Base-by-base conservation (phyloP, 1,140 invertebrate genomes). In the Platyscapa corneri region DNA sequence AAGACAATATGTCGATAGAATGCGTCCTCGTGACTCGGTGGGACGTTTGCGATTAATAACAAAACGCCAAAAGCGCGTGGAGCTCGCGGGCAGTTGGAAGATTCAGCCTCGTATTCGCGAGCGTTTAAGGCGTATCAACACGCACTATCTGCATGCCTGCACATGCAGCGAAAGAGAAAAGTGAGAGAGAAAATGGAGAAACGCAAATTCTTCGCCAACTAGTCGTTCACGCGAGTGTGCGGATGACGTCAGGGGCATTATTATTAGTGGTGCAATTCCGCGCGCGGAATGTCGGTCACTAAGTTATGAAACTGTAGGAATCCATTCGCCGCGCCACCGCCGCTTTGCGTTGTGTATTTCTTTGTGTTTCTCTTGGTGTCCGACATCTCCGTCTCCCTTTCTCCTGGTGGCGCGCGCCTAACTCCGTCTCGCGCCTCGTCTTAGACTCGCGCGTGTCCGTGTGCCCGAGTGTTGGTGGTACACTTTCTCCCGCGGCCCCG, bases 231-330 rank as follows among this genome's bases (percentile, higher is more conserved):
- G 53, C 30, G 56, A 32, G 83, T 39, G 39, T 30, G 30, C 34
- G 16, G 76, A 85, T 91, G 90, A 90, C 88, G 89, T 91, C 90
- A 90, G 87, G 87, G 86, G 75, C 87, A 89, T 90, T 91, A 91
- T 90, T 91, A 90, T 90, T 90, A 88, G 89, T 90, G 90, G 90
- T 90, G 90, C 90, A 90, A 91, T 91, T 90, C 76, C 81, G 82
- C 88, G 88, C 84, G 83, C 87, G 90, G 90, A 90, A 91, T 91
- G 89, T 91, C 89, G 90, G 90, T 89, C 88, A 90, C 85, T 88
- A 89, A 90, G 90, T 91, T 91, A 91, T 90, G 90, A 91, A 91
- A 91, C 88, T 89, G 84, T 86, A 90, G 87, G 90, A 90, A 91
- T 90, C 88, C 88, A 90, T 90, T 90, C 32, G 74, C 53, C 60